Conservation (phyloP, 1,140 invertebrate genomes). For the Mizuhopecten yessoensis region DNA sequence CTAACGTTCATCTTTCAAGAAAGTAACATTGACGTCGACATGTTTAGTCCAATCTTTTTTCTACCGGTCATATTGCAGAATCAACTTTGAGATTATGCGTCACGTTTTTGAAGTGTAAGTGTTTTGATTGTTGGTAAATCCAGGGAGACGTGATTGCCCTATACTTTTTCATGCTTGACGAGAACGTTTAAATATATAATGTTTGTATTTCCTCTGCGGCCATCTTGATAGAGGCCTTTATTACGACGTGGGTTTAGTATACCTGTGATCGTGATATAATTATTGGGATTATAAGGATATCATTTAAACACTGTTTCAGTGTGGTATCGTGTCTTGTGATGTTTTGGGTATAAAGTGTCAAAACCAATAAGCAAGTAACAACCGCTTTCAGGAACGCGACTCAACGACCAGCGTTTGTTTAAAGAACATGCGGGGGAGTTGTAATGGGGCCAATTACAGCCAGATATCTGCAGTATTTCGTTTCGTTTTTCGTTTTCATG, state of each 20-base stretch:
- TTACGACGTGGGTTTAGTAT: neutral
- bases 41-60: too few relatives aligned
- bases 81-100: neutral
- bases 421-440: neutral
- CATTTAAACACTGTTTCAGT: neutral
- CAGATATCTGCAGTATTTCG: neutral
- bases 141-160: neutral
- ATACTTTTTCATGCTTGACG: neutral
- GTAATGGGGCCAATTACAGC: neutral
- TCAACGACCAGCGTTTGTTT: neutral
- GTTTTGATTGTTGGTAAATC: too few relatives aligned
- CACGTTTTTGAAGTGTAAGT: too few relatives aligned
- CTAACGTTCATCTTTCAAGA: too few relatives aligned
- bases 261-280: neutral
- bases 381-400: too few relatives aligned
- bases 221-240: neutral
- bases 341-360: too few relatives aligned
- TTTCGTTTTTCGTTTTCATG: too few relatives aligned
- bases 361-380: too few relatives aligned
- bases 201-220: neutral
- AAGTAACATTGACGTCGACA: too few relatives aligned
- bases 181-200: neutral
- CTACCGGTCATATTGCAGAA: neutral
- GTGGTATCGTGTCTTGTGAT: too few relatives aligned
- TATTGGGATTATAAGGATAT: neutral